Base-by-base conservation (phyloP, 2,888 invertebrate species). In the Sycophila texana region DNA sequence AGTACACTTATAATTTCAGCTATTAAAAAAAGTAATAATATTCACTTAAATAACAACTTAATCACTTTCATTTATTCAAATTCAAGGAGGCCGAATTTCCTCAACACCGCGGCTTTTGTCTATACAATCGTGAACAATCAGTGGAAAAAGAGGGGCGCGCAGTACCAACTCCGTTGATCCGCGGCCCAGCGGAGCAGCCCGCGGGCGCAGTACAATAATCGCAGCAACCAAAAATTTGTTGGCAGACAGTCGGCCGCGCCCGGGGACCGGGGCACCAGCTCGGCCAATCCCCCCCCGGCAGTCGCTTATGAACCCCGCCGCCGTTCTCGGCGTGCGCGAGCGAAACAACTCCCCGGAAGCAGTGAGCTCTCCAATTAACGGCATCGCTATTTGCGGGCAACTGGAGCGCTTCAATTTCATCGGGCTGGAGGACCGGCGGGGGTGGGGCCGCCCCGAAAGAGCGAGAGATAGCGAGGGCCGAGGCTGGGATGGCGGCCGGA, bases 351-450 rank as follows among this genome's bases (percentile, higher is more conserved):
- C 39, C 39, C 39, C 39, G 39, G 47, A 14, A 13, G 63, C 20
- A n/a, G 4, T 12, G 51, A 60, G 71, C 71, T 77, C 70, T 71
- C 77, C 77, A 77, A 77, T 77, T 73, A 73, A 73, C 61, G 30
- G 22, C 72, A 53, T 67, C 71, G 72, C 72, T 67, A 78, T 61
- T 78, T 68, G 67, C 73, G 73, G 78, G 58, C 61, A 57, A 66
- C 57, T 66, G 68, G 60, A 68, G 68, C 71, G 67, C 68, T 68
- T 78, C 77, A 63, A 78, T 70, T 78, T 57, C 61, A 39, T 65
- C 55, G 14, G 61, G 22, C n/a, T 53, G 51, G 18, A 60, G 60
- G 10, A 39, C 39, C 39, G n/a, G 53, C 53, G 53, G 16, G 53
- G 39, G 39, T 39, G 39, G 39, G 39, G 7, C 39, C 10, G 39